Conservation (phyloP, 2,888 invertebrate genomes). For the Dasypolia templi region DNA sequence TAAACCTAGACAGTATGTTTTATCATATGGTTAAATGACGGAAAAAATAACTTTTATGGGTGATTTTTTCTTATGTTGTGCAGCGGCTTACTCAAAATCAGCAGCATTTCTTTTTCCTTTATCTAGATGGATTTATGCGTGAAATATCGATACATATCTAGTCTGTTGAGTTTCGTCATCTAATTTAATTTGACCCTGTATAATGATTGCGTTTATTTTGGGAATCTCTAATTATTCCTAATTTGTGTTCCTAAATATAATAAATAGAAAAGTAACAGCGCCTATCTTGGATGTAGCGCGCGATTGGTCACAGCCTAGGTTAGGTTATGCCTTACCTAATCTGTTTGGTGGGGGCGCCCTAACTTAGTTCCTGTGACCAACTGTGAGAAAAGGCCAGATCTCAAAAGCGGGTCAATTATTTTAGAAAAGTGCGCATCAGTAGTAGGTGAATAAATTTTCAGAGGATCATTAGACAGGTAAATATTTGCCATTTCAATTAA, state of each 20-base stretch:
- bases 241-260: background rate
- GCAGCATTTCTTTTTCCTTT: background rate
- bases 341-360: background rate
- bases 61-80: slow-evolving; percentile 66
- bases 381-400: background rate
- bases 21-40: slow-evolving; percentile 61
- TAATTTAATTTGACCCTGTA: too few relatives aligned
- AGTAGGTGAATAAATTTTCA: background rate
- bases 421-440: background rate
- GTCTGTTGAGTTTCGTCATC: too few relatives aligned
- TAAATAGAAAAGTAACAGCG: background rate
- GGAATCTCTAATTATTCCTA: background rate
- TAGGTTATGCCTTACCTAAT: too few relatives aligned
- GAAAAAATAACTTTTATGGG: slow-evolving; percentile 69
- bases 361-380: background rate
- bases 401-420: background rate
- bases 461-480: background rate
- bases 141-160: too few relatives aligned
- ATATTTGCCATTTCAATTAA: background rate
- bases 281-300: background rate
- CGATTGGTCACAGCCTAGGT: background rate
- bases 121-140: background rate
- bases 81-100: slow-evolving; percentile 42
- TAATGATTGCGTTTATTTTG: too few relatives aligned
- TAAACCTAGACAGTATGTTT: slow-evolving; percentile 58